Conservation (phyloP, 2,888 invertebrate species). For the Cheilosia variabilis region DNA sequence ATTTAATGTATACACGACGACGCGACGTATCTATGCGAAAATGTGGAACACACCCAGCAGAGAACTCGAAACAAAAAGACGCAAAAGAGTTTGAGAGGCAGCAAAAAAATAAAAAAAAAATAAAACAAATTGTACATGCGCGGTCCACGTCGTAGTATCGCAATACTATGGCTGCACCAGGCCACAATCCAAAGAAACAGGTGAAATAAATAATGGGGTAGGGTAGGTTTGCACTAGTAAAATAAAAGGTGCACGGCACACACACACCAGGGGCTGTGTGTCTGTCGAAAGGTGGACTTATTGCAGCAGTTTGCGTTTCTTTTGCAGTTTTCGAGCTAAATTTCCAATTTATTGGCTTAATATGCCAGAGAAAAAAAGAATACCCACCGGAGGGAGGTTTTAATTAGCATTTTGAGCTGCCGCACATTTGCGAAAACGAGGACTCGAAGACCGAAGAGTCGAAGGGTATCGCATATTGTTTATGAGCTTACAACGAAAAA, state of each 20-base stretch:
- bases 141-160: conserved; percentile 19
- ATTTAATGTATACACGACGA: conserved; percentile 36
- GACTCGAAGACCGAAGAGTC: no score
- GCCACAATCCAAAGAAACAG: conserved; percentile 65
- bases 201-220: conserved; percentile 62
- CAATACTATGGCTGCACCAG: conserved; percentile 53
- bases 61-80: conserved; percentile 47
- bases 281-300: conserved; percentile 33
- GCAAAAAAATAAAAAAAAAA: no score
- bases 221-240: conserved; percentile 8
- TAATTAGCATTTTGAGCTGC: conserved; percentile 41
- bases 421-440: no score
- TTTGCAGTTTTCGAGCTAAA: conserved; percentile 4
- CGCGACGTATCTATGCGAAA: conserved; percentile 38
- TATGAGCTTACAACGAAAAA: no score
- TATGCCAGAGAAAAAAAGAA: background rate
- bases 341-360: conserved; percentile 42
- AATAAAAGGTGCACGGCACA: conserved; percentile 39
- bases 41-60: conserved; percentile 72
- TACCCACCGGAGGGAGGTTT: conserved; percentile 29
- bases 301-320: conserved; percentile 18
- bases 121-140: conserved; percentile 54
- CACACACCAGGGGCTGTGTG: background rate
- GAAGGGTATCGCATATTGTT: no score
- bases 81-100: conserved; percentile 32